Evolutionary conservation across 2,113 vertebrate genomes (phyloP).

Genomic region (Scomber scombrus): DNA sequence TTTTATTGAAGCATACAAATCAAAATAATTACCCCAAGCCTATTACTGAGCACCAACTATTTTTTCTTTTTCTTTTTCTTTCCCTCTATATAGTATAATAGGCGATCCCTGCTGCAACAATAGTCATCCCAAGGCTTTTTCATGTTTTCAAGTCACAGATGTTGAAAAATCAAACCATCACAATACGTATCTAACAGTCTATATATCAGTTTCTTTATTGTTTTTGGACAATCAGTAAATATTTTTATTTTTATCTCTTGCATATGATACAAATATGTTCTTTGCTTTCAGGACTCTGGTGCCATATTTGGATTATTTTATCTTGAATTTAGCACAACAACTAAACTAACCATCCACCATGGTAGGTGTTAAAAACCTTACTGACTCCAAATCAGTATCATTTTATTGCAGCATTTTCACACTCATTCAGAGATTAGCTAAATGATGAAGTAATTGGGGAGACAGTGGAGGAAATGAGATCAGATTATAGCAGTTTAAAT

Average conservation of each 20-base stretch:
- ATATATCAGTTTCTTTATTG: background rate
- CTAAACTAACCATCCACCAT: background rate
- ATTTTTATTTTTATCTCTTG: background rate
- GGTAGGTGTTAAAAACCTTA: conserved; percentile 1
- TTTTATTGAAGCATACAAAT: conserved; percentile 48
- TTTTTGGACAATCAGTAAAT: background rate
- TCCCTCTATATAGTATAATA: too few relatives aligned
- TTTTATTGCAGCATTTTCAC: conserved; percentile 24
- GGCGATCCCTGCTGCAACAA: too few relatives aligned
- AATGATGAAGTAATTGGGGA: conserved; percentile 53
- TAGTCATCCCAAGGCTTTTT: background rate
- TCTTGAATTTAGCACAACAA: background rate
- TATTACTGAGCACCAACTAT: conserved; percentile 35
- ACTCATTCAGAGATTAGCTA: conserved; percentile 34
- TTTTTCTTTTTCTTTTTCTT: conserved; percentile 8
- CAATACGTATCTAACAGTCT: background rate
- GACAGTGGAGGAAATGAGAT: conserved; percentile 56
- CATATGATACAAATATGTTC: background rate
- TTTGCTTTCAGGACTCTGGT: background rate
- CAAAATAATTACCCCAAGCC: conserved; percentile 35
- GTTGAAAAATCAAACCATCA: conserved; percentile 12
- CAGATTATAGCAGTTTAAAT: conserved; percentile 67
- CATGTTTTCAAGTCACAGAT: background rate
- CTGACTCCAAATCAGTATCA: background rate
- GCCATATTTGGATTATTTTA: background rate